Evolutionary conservation across 2,113 vertebrate genomes (phyloP), one percentile per base, ranked within the genome.

Genomic region (Tylochromis polylepis): DNA sequence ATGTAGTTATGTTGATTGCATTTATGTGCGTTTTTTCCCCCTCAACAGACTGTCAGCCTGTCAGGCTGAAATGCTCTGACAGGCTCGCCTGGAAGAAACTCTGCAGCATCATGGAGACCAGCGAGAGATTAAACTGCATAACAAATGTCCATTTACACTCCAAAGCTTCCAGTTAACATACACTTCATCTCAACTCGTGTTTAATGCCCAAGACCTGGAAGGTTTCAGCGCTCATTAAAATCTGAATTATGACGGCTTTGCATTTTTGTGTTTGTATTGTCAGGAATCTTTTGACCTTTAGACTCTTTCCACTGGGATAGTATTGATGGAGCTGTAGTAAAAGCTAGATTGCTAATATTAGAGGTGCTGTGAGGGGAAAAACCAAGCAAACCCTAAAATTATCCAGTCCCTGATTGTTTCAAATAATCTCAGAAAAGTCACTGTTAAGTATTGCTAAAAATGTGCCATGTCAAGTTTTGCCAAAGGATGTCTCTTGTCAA

Each of bases 101-200:
- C 88, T 7, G 83, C 55, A 2, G 86, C 88, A 16, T 88, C 81
- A 79, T 6, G 15, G 75, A 34, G 65, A 82, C 59, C 81, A 22
- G 65, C 43, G 11, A 62, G 80, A 90, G 75, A 89, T 89, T 87
- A 88, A 92, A 89, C 89, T 27, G 85, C 79, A 88, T 83, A 85
- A 87, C 87, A 90, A 90, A 89, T 51, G 82, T 84, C 83, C 80
- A 55, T 86, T 93, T 90, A 87, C 82, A 43, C 70, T 82, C 84
- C 82, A 43, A 70, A 86, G 81, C 84, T 51, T 88, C 53, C 79
- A 53, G 83, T 87, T 85, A 87, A 78, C 22, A 22, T 3, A 34
- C 29, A 18, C 22, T 41, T 87, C 60, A 38, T 79, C 43, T 55
- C 84, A 6, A 6, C 60, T 24, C 62, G 43, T 57, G 82, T 41